These are phyloP conservation scores for Pseudopipra pipra DNA, from an alignment of 2,113 vertebrate genomes.

Conservation along the genomic window DNA sequence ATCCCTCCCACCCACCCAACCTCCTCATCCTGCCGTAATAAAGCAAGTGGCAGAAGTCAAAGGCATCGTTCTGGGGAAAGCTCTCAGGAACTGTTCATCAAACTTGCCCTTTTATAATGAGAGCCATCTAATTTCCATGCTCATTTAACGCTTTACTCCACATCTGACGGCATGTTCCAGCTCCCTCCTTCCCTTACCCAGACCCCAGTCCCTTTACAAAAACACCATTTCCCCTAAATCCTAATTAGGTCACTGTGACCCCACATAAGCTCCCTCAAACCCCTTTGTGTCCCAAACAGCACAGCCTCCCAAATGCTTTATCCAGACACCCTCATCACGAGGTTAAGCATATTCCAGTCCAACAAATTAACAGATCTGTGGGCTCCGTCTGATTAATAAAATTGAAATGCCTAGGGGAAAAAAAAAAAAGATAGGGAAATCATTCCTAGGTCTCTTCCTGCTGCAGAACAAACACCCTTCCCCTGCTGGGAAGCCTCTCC, in stretches of 20 bases:
- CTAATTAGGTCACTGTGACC: conserved; percentile 34
- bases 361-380: background rate
- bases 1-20: background rate
- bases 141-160: background rate
- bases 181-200: background rate
- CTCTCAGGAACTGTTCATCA: conserved; percentile 50
- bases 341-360: conserved; percentile 17
- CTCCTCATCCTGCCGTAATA: background rate
- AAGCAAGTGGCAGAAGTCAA: background rate
- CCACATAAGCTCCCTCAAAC: background rate
- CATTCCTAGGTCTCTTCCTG: background rate
- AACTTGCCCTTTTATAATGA: conserved; percentile 53
- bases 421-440: background rate
- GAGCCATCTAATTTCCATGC: conserved; percentile 48
- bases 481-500: background rate
- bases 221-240: background rate
- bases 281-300: background rate
- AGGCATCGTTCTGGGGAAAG: conserved; percentile 18
- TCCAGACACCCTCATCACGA: conserved; percentile 14
- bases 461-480: background rate
- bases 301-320: background rate
- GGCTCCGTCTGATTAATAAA: background rate
- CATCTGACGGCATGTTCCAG: background rate
- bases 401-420: background rate
- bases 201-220: background rate